A percentile compares a stretch with the other conserved stretches of the same genome.
These are phyloP conservation scores for Amblyteles armatorius DNA, from an alignment of 2,888 invertebrate species.

Conservation along the genomic window DNA sequence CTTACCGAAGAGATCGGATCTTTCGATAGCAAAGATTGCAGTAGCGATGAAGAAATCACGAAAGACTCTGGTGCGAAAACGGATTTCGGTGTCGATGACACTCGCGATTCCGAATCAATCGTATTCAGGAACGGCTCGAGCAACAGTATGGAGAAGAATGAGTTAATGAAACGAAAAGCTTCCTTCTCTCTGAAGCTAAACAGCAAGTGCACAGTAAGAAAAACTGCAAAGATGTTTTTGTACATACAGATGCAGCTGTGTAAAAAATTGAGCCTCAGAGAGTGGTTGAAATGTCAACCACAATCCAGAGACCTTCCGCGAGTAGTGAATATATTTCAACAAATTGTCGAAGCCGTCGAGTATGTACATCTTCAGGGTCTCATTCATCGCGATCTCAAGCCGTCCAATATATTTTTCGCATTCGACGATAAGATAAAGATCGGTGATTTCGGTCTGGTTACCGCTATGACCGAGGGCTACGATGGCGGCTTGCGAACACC, in stretches of 20 bases:
- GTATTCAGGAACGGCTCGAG: conserved; percentile 49
- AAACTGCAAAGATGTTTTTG: conserved; percentile 88
- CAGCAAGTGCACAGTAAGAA: conserved; percentile 39
- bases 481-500: conserved; percentile 77
- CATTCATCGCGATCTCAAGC: conserved; percentile 98
- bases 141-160: conserved; percentile 23
- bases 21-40: conserved; percentile 28
- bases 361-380: conserved; percentile 97
- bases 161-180: conserved; percentile 63
- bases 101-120: conserved; percentile 54
- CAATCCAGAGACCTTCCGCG: conserved; percentile 79
- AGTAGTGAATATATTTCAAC: conserved; percentile 91
- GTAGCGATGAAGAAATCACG: conserved; percentile 21
- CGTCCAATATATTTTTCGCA: conserved; percentile 97
- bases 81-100: neutral
- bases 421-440: conserved; percentile 96
- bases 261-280: conserved; percentile 93
- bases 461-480: conserved; percentile 90
- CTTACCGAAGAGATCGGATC: conserved; percentile 69
- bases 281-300: conserved; percentile 90
- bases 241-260: conserved; percentile 99
- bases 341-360: conserved; percentile 97
- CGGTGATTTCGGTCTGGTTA: conserved; percentile 99
- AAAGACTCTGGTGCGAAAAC: conserved; percentile 10
- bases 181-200: conserved; percentile 71